These are phyloP conservation scores for Zaprionus vittiger DNA, from an alignment of 1,140 invertebrate genomes.

Conservation along the genomic window DNA sequence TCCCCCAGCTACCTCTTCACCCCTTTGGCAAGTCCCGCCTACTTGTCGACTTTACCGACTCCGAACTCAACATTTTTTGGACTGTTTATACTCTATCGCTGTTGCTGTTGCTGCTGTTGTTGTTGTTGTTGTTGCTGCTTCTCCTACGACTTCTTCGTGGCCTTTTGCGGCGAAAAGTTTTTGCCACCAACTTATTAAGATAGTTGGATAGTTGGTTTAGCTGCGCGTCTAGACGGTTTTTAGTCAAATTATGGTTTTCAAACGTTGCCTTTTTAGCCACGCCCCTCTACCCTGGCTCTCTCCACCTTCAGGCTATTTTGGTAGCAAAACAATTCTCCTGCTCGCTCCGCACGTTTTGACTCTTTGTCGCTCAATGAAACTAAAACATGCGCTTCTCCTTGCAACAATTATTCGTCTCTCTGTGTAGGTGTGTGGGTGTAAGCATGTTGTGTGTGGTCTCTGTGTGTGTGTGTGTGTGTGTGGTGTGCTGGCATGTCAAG, in stretches of 20 bases:
- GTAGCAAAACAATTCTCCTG: constrained; percentile 5
- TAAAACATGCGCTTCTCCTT: constrained; percentile 47
- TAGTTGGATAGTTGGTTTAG: constrained; percentile 65
- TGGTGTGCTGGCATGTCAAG: constrained; percentile 37
- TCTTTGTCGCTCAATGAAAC: constrained; percentile 33
- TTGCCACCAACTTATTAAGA: constrained; percentile 80
- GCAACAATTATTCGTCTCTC: constrained; percentile 37
- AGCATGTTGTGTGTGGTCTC: constrained; percentile 16
- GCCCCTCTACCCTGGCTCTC: background rate
- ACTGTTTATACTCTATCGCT: background rate
- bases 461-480: constrained; percentile 9
- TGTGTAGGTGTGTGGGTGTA: constrained; percentile 12
- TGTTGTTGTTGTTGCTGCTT: background rate
- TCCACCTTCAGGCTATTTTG: background rate
- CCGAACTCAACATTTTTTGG: background rate
- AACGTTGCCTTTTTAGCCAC: constrained; percentile 48
- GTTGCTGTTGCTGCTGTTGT: background rate
- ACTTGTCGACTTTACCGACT: constrained; percentile 7
- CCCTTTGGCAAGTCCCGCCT: background rate
- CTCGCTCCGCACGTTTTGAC: background rate
- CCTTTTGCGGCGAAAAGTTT: constrained; percentile 59
- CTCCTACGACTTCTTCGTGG: constrained; percentile 7
- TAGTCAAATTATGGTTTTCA: constrained; percentile 81
- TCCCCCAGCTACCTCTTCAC: background rate
- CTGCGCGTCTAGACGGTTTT: constrained; percentile 77